Evolutionary conservation across 2,888 invertebrate genomes (phyloP).

Genomic region (Busseola fusca): DNA sequence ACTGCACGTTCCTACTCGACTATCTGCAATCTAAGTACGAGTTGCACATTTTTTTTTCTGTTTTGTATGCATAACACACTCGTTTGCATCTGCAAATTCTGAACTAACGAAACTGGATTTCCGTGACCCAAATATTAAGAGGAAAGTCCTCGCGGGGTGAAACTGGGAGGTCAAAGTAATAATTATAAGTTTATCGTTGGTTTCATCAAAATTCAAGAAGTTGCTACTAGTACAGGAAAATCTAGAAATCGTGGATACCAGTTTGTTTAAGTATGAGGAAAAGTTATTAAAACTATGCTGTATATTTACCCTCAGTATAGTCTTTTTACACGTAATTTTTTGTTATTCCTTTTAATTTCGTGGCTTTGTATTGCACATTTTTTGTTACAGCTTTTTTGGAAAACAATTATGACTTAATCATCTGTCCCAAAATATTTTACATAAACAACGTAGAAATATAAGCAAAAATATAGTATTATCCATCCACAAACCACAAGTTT

Average conservation of each 20-base stretch:
- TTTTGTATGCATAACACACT: constrained; percentile 65
- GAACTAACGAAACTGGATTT: constrained; percentile 63
- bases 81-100: constrained; percentile 63
- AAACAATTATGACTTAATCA: not conserved
- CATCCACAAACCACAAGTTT: constrained; percentile 15
- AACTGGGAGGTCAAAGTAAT: constrained; percentile 41
- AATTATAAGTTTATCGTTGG: constrained; percentile 44
- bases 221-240: constrained; percentile 43
- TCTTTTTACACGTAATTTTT: not conserved
- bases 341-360: not conserved
- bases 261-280: constrained; percentile 24
- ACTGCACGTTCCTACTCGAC: constrained; percentile 25
- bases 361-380: not conserved
- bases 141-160: constrained; percentile 61
- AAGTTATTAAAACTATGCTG: not conserved
- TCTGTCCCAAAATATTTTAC: not conserved
- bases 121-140: constrained; percentile 71
- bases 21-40: constrained; percentile 56
- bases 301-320: not conserved
- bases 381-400: constrained; percentile 3
- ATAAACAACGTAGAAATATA: not conserved
- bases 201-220: constrained; percentile 40
- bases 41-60: constrained; percentile 56
- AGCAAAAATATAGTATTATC: not conserved
- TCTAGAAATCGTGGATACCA: constrained; percentile 28